Conservation (phyloP, 2,113 vertebrate species). For the Macquaria australasica region DNA sequence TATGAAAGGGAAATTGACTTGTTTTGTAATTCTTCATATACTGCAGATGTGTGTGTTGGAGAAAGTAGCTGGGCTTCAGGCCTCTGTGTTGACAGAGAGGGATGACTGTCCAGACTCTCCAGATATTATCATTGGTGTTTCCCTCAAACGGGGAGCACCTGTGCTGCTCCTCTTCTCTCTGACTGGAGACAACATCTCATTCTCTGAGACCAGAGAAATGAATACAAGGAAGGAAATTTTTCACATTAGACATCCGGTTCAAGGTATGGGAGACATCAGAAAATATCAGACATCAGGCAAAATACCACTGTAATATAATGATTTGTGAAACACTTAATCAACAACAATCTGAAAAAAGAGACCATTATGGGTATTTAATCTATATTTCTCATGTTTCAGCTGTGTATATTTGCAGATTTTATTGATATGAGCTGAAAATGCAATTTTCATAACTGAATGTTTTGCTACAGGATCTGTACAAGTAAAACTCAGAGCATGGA, state of each 20-base stretch:
- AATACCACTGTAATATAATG: neutral
- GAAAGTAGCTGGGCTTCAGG: conserved; percentile 83
- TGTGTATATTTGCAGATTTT: neutral
- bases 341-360: no score
- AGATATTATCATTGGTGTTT: conserved; percentile 83
- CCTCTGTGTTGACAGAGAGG: conserved; percentile 65
- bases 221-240: conserved; percentile 64
- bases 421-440: neutral
- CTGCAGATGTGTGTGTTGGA: conserved; percentile 85
- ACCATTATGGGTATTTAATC: neutral
- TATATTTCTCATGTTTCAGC: neutral
- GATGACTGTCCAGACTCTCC: conserved; percentile 74
- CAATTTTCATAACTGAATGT: neutral
- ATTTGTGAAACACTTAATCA: neutral
- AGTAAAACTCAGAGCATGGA: conserved; percentile 85
- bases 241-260: conserved; percentile 50
- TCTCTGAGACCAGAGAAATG: conserved; percentile 72
- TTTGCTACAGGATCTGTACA: conserved; percentile 80
- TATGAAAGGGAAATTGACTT: neutral
- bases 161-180: conserved; percentile 84
- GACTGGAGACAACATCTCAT: conserved; percentile 74
- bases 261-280: conserved; percentile 58
- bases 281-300: neutral
- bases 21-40: neutral
- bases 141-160: conserved; percentile 82